These are phyloP conservation scores for Hydrolagus affinis DNA, from an alignment of 2,113 vertebrate genomes.

Conservation along the genomic window DNA sequence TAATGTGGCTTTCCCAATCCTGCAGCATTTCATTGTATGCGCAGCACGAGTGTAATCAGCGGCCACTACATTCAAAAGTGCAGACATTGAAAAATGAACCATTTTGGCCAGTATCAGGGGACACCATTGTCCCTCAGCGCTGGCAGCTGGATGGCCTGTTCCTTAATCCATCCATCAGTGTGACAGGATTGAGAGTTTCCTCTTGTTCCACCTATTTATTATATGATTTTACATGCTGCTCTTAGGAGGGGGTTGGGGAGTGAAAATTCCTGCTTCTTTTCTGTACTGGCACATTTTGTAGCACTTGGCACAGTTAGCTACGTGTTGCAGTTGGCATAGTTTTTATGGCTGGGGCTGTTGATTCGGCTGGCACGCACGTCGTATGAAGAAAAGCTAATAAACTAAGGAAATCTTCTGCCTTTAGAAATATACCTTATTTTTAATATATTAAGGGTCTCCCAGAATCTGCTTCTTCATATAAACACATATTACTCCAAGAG, in stretches of 20 bases:
- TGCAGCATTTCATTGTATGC: neutral
- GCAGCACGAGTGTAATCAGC: neutral
- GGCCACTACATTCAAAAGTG: neutral
- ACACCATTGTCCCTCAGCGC: neutral
- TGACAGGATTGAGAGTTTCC: neutral
- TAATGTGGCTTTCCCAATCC: neutral
- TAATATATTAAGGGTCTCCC: neutral
- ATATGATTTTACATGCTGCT: neutral
- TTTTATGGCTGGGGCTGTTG: neutral
- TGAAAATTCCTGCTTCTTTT: neutral
- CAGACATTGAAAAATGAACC: neutral
- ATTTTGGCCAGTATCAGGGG: neutral
- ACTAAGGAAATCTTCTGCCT: neutral
- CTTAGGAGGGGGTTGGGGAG: neutral
- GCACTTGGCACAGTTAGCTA: neutral
- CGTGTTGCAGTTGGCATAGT: neutral
- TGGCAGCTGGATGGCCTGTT: neutral
- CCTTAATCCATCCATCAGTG: conserved; percentile 8
- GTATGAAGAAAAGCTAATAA: neutral
- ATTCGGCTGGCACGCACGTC: neutral
- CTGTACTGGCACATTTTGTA: too few species aligned
- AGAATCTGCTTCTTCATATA: neutral
- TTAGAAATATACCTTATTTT: neutral
- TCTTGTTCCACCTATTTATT: neutral
- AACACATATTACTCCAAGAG: neutral